Evolutionary conservation across 2,797 vertebrate species (phyloP), one percentile per base, ranked within the genome.

Genomic region (Malacoctenus gilli): DNA sequence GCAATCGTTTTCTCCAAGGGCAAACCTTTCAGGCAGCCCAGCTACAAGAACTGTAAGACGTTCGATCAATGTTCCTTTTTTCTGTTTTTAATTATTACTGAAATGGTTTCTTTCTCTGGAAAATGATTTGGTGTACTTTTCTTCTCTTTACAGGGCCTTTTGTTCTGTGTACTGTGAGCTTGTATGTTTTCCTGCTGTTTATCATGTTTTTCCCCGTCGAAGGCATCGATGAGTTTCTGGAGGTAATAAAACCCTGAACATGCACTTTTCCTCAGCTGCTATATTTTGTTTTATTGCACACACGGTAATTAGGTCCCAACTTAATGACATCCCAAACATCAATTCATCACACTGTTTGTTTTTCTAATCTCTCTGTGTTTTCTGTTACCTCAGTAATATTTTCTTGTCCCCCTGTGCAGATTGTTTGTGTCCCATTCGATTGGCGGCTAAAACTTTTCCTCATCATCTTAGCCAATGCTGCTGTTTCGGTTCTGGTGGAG

Each of bases 1-100:
- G 96, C 97, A 36, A 76, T 99, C 21, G 93, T 95, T 66, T 99
- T 99, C 90, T 97, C 96, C 75, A 99, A 99, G 91, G 97, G 97
- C 80, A 98, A 95, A 87, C 97, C 97, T 31, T 99, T 99, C 83
- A 92, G 97, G 64, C 95, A 98, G 78, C 97, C 96, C 3, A 95
- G 93, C 92, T 97, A 96, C 89, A 97, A 94, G 79, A 99, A 99
- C 58, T 92, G 97, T 98, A 91, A 86, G 95, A 52, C 12, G 11
- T 15, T 4, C n/a, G n/a, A n/a, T n/a, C n/a, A n/a, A n/a, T n/a
- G n/a, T n/a, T n/a, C n/a, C n/a, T n/a, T 5, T 0, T 14, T 10
- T 47, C 8, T 5, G 0, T 15, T 11, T 48, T 7, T 11, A 2
- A 16, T n/a, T 23, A 11, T 2, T 4, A 13, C 13, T 3, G 41